A percentile compares a stretch with the other conserved stretches of the same genome.
Conservation (phyloP, 2,797 vertebrate species). For the Eupleurogrammus muticus region DNA sequence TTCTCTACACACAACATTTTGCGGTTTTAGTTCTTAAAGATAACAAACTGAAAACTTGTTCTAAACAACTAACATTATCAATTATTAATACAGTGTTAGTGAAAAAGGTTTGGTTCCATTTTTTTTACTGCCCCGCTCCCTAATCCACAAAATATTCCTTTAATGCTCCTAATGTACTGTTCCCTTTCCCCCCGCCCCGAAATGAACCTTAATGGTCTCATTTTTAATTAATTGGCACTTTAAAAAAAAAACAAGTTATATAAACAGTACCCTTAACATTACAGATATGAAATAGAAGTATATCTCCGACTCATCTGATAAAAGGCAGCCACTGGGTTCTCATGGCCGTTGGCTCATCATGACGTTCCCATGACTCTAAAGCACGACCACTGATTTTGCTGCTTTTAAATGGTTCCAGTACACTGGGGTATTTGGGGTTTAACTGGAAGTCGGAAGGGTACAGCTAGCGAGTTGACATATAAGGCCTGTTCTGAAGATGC, state of each 20-base stretch:
- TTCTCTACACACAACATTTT: constrained; percentile 91
- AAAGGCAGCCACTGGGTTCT: constrained; percentile 70
- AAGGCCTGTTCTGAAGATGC: constrained; percentile 70
- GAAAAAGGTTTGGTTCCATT: constrained; percentile 82
- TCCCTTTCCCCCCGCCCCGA: constrained; percentile 40
- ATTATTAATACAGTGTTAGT: constrained; percentile 90
- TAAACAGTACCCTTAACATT: constrained; percentile 85
- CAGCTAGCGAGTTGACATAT: constrained; percentile 56
- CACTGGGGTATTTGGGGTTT: constrained; percentile 29
- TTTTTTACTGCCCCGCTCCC: constrained; percentile 59
- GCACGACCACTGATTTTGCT: constrained; percentile 40
- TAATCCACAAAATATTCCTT: constrained; percentile 72
- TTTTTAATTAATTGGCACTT: constrained; percentile 86
- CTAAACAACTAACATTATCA: constrained; percentile 90
- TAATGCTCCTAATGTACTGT: constrained; percentile 55
- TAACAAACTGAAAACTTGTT: constrained; percentile 93
- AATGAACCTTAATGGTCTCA: constrained; percentile 83
- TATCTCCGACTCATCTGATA: constrained; percentile 70
- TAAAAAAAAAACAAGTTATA: constrained; percentile 81
- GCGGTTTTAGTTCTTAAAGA: constrained; percentile 90
- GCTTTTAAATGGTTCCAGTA: constrained; percentile 47
- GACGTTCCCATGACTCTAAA: constrained; percentile 52
- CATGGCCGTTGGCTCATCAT: constrained; percentile 46
- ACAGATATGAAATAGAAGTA: constrained; percentile 82
- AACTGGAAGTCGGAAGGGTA: constrained; percentile 43